Base-by-base conservation (phyloP, 2,888 invertebrate species). In the Phorcus lineatus region DNA sequence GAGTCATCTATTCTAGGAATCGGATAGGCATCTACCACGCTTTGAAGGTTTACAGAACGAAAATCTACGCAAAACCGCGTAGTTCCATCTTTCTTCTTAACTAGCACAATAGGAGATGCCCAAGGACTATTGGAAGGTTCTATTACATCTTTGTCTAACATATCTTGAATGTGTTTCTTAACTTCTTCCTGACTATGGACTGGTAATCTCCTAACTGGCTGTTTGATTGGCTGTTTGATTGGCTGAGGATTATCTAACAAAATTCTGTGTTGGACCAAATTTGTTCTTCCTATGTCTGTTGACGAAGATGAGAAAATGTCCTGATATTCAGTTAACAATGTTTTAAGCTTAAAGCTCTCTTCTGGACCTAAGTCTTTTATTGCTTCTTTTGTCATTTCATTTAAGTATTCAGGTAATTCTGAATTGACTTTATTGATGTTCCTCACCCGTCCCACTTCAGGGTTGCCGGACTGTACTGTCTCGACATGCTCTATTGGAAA, bases 111-210 rank as follows among this genome's bases (percentile, higher is more conserved):
- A 1, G 79, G 81, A n/a, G 66, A 19, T 17, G 81, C 66, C 75
- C 81, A 81, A 6, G 81, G 79, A 74, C 77, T 77, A n/a, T 40
- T 66, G n/a, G 79, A 74, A 24, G 78, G 53, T 47, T 81, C 81
- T 16, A 81, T 81, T 19, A 81, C 24, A 11, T 57, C 81, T 57
- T 74, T 62, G 11, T 74, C 40, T 24, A 70, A 31, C 55, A 81
- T 55, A 11, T 74, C 67, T 24, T 77, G 16, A 16, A 80, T 24
- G 19, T 81, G 77, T 11, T 54, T 28, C 9, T 67, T 40, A 54
- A 80, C 53, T n/a, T 78, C 70, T 16, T 31, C 19, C 24, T 53
- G 40, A 11, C 6, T n/a, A 17, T 22, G 22, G 31, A 19, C 28
- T 28, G 78, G 9, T 9, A 80, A 22, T 28, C 74, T n/a, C 36